Evolutionary conservation across 2,888 invertebrate genomes (phyloP), one percentile per base, ranked within the genome.

Genomic region (Drosophila niveifrons): DNA sequence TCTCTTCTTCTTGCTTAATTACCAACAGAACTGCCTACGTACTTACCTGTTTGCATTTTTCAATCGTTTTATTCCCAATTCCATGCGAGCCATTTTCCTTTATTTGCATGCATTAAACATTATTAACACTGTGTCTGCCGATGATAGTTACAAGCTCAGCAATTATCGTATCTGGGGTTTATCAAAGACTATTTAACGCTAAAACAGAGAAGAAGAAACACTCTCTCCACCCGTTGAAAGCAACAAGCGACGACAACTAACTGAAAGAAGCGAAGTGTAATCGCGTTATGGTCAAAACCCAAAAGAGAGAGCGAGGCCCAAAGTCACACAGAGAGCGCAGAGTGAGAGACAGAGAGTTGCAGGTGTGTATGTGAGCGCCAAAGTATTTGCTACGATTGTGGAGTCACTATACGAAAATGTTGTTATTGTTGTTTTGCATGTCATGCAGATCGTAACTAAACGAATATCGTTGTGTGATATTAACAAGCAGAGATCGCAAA

Each of bases 11-110:
- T 84, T 83, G 72, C 68, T 82, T 80, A 88, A 83, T 78, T 88
- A 80, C 78, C 82, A 86, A 88, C 73, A 70, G 76, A 85, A 82
- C 69, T 87, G 86, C 86, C 88, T 75, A 87, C 86, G 36, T 36
- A 34, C 34, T 34, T 86, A 89, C 89, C 73, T 88, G 82, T 75
- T 82, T 73, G 71, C 63, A 39, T 67, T 69, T 59, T 72, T 58
- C 56, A 57, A 68, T 57, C 64, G 55, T 47, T 62, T 44, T 64
- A 55, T 51, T 63, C 74, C 39, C 64, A 65, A 39, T 63, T 62
- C 48, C 63, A 63, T 34, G 17, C 17, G 34, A 66, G 48, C 46
- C 80, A 80, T 76, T 58, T 10, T 59, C 41, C 29, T 55, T 13
- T n/a, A 61, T 31, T 70, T 56, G 46, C 34, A 47, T 10, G 10